A percentile compares a stretch with the other conserved stretches of the same genome.
Conservation (phyloP, 64 coral and sea anemone species). For the Astreopora myriophthalma region DNA sequence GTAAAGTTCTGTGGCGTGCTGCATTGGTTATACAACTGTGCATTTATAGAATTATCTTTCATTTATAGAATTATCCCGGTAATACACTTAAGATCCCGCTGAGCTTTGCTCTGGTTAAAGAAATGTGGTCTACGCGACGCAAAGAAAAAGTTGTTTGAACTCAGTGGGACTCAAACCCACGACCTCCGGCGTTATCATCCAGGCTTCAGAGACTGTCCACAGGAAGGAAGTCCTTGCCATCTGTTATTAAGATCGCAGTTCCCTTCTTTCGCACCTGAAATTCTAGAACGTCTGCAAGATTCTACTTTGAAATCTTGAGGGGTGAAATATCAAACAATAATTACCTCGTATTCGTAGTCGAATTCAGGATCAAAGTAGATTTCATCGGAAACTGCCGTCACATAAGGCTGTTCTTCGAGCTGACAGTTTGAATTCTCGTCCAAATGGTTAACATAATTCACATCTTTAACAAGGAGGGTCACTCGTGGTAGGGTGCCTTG, state of each 20-base stretch:
- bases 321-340: not conserved
- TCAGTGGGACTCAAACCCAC: not conserved
- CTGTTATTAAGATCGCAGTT: not conserved
- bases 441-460: conserved; percentile 69
- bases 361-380: conserved; percentile 94
- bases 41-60: not conserved
- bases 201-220: not conserved
- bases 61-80: not conserved
- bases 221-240: not conserved
- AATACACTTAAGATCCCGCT: not conserved
- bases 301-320: not conserved
- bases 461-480: conserved; percentile 71
- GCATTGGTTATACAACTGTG: not conserved
- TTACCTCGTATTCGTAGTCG: conserved; percentile 97
- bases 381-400: conserved; percentile 91
- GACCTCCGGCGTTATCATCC: not conserved
- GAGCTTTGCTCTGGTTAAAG: not conserved
- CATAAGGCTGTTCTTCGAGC: conserved; percentile 73
- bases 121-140: not conserved
- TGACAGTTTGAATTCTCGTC: conserved; percentile 86
- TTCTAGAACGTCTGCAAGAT: not conserved
- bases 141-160: not conserved
- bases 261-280: not conserved
- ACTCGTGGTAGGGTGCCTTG: conserved; percentile 65
- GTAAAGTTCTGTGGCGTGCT: too few relatives aligned